Evolutionary conservation across 2,888 invertebrate genomes (phyloP), one percentile per base, ranked within the genome.

Genomic region (Clanis bilineata): DNA sequence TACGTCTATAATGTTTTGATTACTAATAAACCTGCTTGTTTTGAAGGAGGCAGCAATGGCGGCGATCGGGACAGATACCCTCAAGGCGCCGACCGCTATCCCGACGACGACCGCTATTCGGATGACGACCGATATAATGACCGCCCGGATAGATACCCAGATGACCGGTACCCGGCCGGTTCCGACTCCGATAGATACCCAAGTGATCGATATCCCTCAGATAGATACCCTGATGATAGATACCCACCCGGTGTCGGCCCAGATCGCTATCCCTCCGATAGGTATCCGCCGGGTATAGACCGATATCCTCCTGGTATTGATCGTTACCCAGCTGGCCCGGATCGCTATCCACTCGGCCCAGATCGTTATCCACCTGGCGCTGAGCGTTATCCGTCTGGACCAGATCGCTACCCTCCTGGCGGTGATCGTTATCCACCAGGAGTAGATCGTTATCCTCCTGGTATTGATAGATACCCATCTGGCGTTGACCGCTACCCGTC

Each of bases 101-200:
- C 91, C 51, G 86, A 89, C 66, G 88, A 91, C 64, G 93, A 93
- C 70, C 90, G 93, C 63, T 93, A 93, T 77, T 87, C 93, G 25
- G 82, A 88, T 68, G 91, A 91, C 69, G 92, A 92, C 73, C 88
- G 90, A 65, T 92, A 90, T 64, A 68, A 68, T 72, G 83, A 86
- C 67, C 79, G 86, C 59, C 85, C 90, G 45, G 94, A 94, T 76
- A 90, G 93, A 69, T 93, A 90, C 84, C 79, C 77, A 68, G 93
- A 92, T 61, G 94, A 93, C 80, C 89, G 93, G 51, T 94, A 94
- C 72, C 93, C 94, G 59, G 92, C 87, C 38, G 89, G 93, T 0
- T 85, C 91, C 18, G 93, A 93, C 69, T 86, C 86, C 67, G 86
- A 86, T 64, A 72, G 81, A 74, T 83, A 88, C 76, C 83, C 85